Base-by-base conservation (phyloP, 1,140 invertebrate genomes). In the Trichonephila inaurata region DNA sequence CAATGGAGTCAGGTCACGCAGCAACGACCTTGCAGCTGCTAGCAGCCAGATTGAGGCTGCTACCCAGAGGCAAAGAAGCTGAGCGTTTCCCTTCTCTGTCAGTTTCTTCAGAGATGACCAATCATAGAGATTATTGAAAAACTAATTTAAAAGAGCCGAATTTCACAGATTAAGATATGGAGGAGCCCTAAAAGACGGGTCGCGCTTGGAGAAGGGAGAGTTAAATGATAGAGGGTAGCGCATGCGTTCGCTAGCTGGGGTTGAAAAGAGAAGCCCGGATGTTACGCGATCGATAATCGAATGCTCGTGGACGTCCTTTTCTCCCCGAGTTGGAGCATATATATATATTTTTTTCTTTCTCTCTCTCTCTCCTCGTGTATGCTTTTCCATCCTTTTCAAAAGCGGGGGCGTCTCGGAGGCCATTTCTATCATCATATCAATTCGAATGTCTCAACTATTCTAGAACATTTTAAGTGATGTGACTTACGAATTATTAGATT, bases 111-210 rank as follows among this genome's bases (percentile, higher is more conserved):
- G 40, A 89, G 88, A 40, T 89, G 28, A 33, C 33, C 88, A 58
- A 89, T 61, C 88, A 89, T 85, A n/a, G 82, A 85, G 21, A 60
- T 21, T 85, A n/a, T 58, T 85, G 51, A 62, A 61, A 85, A 92
- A 62, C 21, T 83, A 58, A 81, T 77, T 81, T 81, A 28, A 58
- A 90, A 87, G 51, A 51, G 62, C 62, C 91, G 64, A 92, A 92
- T 87, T 92, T 83, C 91, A 92, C 82, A 92, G 91, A 92, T 77
- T 19, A 44, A 92, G 91, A 92, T 92, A 92, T 92, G 91, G 91
- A 92, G 91, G 62, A 72, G 91, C 91, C 91, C 83, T 86, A 92
- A 92, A 90, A 69, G 62, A 69, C 61, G 82, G 40, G 61, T 86
- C 44, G 82, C 82, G 91, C 82, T 89, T 28, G 91, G 83, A 91